phyloP scores from a whole-genome alignment of 1,140 invertebrate genomes.

The Pseudomyrmex sp. region DNA sequence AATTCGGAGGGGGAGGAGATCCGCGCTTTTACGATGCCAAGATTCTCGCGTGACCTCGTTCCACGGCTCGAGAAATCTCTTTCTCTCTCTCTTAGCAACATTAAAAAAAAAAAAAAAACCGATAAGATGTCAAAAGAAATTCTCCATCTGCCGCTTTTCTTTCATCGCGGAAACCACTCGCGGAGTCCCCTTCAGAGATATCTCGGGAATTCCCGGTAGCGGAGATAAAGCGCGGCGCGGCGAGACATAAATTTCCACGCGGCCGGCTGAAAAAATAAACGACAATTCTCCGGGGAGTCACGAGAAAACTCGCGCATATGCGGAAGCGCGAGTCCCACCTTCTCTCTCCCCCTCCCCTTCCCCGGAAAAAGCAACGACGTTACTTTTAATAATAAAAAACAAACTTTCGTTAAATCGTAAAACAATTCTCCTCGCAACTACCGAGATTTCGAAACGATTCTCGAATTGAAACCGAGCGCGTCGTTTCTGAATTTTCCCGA shows the following conservation, averaged over 20 bases:
- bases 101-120: background rate
- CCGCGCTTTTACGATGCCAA: conserved; percentile 8
- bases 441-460: no score
- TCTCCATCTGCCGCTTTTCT: background rate
- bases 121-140: background rate
- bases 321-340: no score
- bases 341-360: no score
- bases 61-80: background rate
- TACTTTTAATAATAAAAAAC: conserved; percentile 16
- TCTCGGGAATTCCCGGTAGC: conserved; percentile 42
- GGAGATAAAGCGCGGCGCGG: conserved; percentile 43
- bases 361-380: background rate
- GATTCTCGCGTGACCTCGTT: conserved; percentile 1
- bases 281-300: conserved; percentile 21
- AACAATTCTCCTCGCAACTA: background rate
- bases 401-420: background rate
- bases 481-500: no score
- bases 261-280: conserved; percentile 57
- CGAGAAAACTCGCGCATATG: background rate
- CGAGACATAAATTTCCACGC: conserved; percentile 58
- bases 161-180: background rate
- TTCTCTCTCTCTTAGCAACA: background rate
- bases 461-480: background rate
- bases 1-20: conserved; percentile 10
- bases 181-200: background rate